Evolutionary conservation across 2,888 invertebrate genomes (phyloP).

Genomic region (Heliconius ismenius): DNA sequence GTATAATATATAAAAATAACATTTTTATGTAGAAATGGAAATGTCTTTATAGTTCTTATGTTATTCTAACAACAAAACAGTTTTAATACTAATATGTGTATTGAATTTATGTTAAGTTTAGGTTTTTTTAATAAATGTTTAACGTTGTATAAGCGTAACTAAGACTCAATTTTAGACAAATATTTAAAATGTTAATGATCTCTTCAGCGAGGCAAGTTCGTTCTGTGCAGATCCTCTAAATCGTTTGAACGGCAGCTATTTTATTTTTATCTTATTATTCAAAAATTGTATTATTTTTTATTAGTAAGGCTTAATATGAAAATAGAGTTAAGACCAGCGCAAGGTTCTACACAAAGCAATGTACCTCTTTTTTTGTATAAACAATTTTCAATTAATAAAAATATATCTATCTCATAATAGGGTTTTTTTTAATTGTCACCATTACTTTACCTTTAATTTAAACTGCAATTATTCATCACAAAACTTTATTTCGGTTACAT

Average conservation of each 20-base stretch:
- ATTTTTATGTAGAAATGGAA: background rate
- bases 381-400: conserved; percentile 60
- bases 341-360: conserved; percentile 64
- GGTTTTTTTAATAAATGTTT: conserved; percentile 14
- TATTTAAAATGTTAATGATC: conserved; percentile 9
- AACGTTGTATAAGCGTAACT: background rate
- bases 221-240: conserved; percentile 5
- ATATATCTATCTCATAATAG: conserved; percentile 51
- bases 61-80: conserved; percentile 1
- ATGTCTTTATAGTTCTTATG: background rate
- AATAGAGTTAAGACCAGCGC: conserved; percentile 61
- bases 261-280: background rate
- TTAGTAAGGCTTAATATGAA: conserved; percentile 22
- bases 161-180: background rate
- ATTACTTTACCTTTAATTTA: background rate
- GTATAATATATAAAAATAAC: background rate
- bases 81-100: conserved; percentile 11
- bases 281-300: conserved; percentile 13
- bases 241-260: background rate
- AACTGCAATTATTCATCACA: conserved; percentile 32
- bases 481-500: conserved; percentile 30
- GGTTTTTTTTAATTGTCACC: conserved; percentile 27
- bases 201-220: conserved; percentile 8
- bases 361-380: conserved; percentile 68
- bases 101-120: conserved; percentile 9